These are phyloP conservation scores for Lucilia cuprina DNA, from an alignment of 1,140 invertebrate genomes.

Conservation along the genomic window DNA sequence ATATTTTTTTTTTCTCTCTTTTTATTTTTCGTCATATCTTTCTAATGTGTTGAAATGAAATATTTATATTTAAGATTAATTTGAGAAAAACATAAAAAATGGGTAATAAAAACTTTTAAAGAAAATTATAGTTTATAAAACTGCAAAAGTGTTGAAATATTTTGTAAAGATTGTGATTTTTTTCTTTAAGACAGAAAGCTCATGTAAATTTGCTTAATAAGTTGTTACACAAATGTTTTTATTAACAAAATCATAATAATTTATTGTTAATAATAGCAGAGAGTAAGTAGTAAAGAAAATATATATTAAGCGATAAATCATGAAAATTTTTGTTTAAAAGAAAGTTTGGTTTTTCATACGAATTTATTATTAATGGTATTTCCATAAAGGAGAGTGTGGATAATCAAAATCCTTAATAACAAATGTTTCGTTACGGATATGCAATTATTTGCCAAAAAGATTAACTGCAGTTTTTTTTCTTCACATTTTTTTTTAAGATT, in stretches of 20 bases:
- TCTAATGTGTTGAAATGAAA: slow-evolving; percentile 27
- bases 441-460: too few relatives aligned
- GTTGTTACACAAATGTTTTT: not conserved
- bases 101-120: not conserved
- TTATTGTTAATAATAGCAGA: not conserved
- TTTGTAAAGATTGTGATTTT: not conserved
- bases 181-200: not conserved
- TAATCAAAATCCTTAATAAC: too few relatives aligned
- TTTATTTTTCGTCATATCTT: slow-evolving; percentile 2
- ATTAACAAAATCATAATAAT: not conserved
- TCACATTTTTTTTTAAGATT: too few relatives aligned
- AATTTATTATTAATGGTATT: too few relatives aligned
- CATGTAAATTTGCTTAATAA: not conserved
- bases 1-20: not conserved
- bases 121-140: not conserved
- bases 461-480: too few relatives aligned
- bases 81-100: too few relatives aligned
- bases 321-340: too few relatives aligned
- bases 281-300: not conserved
- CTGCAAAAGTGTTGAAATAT: slow-evolving; percentile 22
- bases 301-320: too few relatives aligned
- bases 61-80: slow-evolving; percentile 10
- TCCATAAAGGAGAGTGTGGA: too few relatives aligned
- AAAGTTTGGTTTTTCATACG: too few relatives aligned
- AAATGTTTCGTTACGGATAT: too few relatives aligned